Base-by-base conservation (phyloP, 64 coral and sea anemone genomes). In the Acropora yongei region DNA sequence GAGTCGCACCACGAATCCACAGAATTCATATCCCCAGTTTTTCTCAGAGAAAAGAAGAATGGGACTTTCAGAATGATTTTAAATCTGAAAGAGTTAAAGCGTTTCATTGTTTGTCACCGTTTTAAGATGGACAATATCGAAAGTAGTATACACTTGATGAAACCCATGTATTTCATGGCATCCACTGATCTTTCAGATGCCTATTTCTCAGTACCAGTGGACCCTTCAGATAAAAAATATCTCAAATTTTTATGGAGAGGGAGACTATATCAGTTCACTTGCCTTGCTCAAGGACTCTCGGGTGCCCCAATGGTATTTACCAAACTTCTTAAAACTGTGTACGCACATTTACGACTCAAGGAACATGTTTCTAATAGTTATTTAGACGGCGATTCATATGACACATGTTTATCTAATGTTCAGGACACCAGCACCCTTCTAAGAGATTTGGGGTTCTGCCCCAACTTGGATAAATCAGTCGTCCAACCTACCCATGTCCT, bases 81-180 rank as follows among this genome's bases (percentile, higher is more conserved):
- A 41, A 84, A 91, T 83, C 48, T 91, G 67, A 91, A 91, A 73
- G 79, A 78, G 8, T 61, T 87, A 0, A 93, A 87, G 8, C 41
- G 85, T 65, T 61, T 68, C 41, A 93, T 93, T 72, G 43, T 16
- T 41, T 78, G 74, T 14, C 66, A 78, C 50, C 80, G 77, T 76
- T 93, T 93, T 77, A 93, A 93, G 77, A 87, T 93, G 91, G 80
- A 88, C 10, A 88, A 84, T 50, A 57, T 93, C 44, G n/a, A 78
- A 87, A 68, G 74, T 55, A 58, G 74, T 79, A 16, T 88, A 16
- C 75, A 86, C 60, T 57, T 88, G 40, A 78, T 87, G 74, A 80
- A 84, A 46, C 75, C 53, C 14, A n/a, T 14, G 11, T 88, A 73
- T 57, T 60, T 53, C 43, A 75, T 88, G 55, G 55, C 55, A 7